phyloP scores from a whole-genome alignment of 2,113 vertebrate genomes.

The Odocoileus hemionus region DNA sequence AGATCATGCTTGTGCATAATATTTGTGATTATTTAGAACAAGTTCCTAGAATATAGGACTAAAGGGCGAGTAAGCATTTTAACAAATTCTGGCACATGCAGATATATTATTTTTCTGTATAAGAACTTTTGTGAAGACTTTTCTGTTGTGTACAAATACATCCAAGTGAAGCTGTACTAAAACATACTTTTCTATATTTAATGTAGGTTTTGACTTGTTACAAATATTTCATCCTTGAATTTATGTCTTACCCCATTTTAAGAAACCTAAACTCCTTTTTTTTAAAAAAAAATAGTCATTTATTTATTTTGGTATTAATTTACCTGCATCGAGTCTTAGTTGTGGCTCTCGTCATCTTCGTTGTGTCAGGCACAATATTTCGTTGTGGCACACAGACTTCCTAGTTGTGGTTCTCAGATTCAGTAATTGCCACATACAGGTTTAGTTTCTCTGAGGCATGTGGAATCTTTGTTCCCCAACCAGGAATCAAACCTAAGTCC shows the following conservation, averaged over 20 bases:
- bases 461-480: neutral
- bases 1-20: neutral
- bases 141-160: neutral
- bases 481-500: neutral
- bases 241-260: too few species aligned
- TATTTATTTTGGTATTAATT: neutral
- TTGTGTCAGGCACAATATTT: neutral
- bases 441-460: neutral
- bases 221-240: neutral
- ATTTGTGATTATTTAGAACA: neutral
- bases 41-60: neutral
- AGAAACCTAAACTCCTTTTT: neutral
- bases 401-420: neutral
- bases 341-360: neutral
- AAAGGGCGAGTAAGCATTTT: neutral
- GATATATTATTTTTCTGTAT: neutral
- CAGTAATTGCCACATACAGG: neutral
- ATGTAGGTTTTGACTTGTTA: neutral
- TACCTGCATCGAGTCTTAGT: neutral
- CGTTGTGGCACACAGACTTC: rapidly evolving
- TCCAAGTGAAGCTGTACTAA: neutral
- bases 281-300: neutral
- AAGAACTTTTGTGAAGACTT: neutral
- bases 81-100: neutral
- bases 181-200: neutral